Evolutionary conservation across 2,888 invertebrate genomes (phyloP).

Genomic region (Lasioglossum morio): DNA sequence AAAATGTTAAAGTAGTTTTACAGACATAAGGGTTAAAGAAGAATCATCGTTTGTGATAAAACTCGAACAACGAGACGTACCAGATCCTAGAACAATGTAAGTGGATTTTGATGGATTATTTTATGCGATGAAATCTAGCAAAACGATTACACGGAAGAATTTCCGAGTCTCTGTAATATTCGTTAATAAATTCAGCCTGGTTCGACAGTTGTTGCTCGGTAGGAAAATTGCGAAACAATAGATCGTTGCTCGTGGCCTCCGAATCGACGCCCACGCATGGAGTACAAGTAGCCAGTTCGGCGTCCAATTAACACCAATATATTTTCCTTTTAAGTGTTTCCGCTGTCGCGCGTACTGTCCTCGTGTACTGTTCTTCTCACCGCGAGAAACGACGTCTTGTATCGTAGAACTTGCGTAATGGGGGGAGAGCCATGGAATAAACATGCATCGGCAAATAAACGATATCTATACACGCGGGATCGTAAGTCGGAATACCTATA

Average conservation of each 20-base stretch:
- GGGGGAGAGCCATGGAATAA: not conserved
- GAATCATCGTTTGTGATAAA: not conserved
- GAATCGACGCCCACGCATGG: not conserved
- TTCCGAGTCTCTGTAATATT: not conserved
- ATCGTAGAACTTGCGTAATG: slow-evolving; percentile 21
- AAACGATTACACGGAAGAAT: not conserved
- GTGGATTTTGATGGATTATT: not conserved
- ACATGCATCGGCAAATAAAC: not conserved
- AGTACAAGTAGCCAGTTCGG: not conserved
- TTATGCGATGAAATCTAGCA: not conserved
- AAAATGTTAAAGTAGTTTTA: no score
- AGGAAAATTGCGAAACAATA: slow-evolving; percentile 7
- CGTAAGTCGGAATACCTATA: not conserved
- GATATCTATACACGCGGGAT: not conserved
- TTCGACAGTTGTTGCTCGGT: not conserved
- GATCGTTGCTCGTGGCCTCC: not conserved
- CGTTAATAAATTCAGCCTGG: not conserved
- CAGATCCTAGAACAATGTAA: not conserved
- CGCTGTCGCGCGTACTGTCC: slow-evolving; percentile 27
- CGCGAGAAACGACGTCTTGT: slow-evolving; percentile 33
- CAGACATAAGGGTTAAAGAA: not conserved
- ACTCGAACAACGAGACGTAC: not conserved
- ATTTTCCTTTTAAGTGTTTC: slow-evolving; percentile 32
- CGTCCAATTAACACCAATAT: slow-evolving; percentile 44
- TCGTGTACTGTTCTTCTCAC: slow-evolving; percentile 28